Evolutionary conservation across 2,888 invertebrate species (phyloP), one percentile per base, ranked within the genome.

Genomic region (Limnephilus marmoratus): DNA sequence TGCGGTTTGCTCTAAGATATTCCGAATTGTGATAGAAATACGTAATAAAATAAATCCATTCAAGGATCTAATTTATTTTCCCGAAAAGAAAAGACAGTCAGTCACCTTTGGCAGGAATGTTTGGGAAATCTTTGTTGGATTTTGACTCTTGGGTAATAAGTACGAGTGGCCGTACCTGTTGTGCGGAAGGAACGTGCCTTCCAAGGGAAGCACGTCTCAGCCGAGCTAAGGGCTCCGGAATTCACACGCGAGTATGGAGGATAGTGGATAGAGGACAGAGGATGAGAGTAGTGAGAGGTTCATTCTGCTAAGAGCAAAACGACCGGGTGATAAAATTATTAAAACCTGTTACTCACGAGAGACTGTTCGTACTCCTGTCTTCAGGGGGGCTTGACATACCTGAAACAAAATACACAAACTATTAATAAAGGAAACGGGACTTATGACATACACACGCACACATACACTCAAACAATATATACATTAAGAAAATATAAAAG

Each of bases 101-200:
- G 83, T 37, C 34, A 9, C 83, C 34, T 85, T 37, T 45, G 85
- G 45, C 37, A 49, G 85, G 45, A 49, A 41, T 29, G 45, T 18
- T 18, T 45, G n/a, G 37, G 41, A 85, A 85, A 41, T 41, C n/a
- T 68, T 68, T 31, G 82, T 34, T 82, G 34, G 68, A 34, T 82
- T 82, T 82, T 37, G 85, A 41, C 82, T 31, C 82, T 31, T 12
- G 49, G 86, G 86, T 87, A 87, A 87, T 87, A 45, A 45, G 85
- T 85, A 45, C 85, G 85, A 85, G 85, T 87, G 87, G 68, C 34
- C 87, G 31, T 87, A 45, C 87, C 87, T 87, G 87, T 87, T 68
- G 87, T 53, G 53, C 68, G 87, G 53, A 37, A 13, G 87, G 68
- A n/a, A 53, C 87, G 87, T 87, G 53, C 49, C 87, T 31, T 31